Evolutionary conservation across 2,888 invertebrate genomes (phyloP), one percentile per base, ranked within the genome.

Genomic region (Automeris io): DNA sequence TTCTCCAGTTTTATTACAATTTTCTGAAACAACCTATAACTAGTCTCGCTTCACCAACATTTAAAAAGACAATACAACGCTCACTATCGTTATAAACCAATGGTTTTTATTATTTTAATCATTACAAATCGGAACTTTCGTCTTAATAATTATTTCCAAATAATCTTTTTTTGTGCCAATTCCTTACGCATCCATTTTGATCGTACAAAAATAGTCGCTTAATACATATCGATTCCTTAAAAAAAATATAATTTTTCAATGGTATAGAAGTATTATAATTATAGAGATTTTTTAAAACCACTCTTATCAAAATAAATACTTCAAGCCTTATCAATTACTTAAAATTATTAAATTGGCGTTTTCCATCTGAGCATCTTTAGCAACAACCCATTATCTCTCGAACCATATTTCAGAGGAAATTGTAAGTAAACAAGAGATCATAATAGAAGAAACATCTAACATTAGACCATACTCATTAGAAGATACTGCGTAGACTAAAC

Each of bases 21-120:
- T 86, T 85, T 83, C 83, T 78, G 83, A 85, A 86, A 86, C 85
- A 85, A 76, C 62, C 78, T 83, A 82, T 60, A 68, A 40, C 70
- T 77, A 80, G 46, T 62, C 66, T 71, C 68, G 66, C 74, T 69
- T 73, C 62, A 61, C 79, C 78, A 80, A 80, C 80, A 59, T 74
- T 77, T 79, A 72, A 75, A 79, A 77, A 83, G 77, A 80, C 80
- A 78, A 72, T 80, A 79, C 81, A 78, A 73, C 74, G 83, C 81
- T 82, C 81, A 73, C 76, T 70, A 71, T 73, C 82, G 45, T 72
- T 77, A 81, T 61, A 72, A 72, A 65, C 70, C 71, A 70, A 72
- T 79, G 74, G 67, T 61, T 69, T 75, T 72, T 66, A 70, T 69
- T 67, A 64, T 65, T 57, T 61, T 51, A 62, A 74, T 69, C 59